Evolutionary conservation across 2,888 invertebrate genomes (phyloP).

Genomic region (Orthosia cruda): DNA sequence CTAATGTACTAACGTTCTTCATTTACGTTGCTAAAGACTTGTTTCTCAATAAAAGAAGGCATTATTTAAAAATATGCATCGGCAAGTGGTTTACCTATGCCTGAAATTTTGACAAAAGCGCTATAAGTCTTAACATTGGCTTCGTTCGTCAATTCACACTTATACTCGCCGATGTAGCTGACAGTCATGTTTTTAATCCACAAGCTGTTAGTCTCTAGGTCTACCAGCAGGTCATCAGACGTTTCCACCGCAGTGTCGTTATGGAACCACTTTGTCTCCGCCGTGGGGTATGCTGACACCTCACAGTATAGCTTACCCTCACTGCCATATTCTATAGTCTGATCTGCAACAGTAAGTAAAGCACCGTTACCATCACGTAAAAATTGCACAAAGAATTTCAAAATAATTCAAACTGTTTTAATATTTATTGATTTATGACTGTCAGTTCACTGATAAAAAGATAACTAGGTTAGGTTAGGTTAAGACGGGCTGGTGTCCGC

Average conservation of each 20-base stretch:
- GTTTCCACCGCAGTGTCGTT: constrained; percentile 75
- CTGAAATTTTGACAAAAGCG: constrained; percentile 79
- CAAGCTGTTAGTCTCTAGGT: constrained; percentile 73
- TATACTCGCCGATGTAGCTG: constrained; percentile 80
- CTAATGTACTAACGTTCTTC: background rate
- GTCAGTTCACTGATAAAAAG: too few relatives aligned
- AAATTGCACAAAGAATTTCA: background rate
- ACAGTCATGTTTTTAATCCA: constrained; percentile 81
- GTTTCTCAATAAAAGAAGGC: too few relatives aligned
- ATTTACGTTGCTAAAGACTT: background rate
- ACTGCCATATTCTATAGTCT: constrained; percentile 79
- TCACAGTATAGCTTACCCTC: constrained; percentile 80
- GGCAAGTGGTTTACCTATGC: constrained; percentile 78
- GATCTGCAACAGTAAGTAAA: constrained; percentile 71
- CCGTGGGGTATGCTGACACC: constrained; percentile 83
- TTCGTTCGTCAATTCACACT: constrained; percentile 78
- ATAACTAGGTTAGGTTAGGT: too few relatives aligned
- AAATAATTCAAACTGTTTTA: background rate
- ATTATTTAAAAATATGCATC: background rate
- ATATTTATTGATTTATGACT: background rate
- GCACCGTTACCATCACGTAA: background rate
- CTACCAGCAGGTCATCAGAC: constrained; percentile 68
- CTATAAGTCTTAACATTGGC: constrained; percentile 67
- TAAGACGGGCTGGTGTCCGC: too few relatives aligned
- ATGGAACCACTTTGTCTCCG: constrained; percentile 80